phyloP scores from a whole-genome alignment of 2,113 vertebrate genomes.

The Fulica atra region DNA sequence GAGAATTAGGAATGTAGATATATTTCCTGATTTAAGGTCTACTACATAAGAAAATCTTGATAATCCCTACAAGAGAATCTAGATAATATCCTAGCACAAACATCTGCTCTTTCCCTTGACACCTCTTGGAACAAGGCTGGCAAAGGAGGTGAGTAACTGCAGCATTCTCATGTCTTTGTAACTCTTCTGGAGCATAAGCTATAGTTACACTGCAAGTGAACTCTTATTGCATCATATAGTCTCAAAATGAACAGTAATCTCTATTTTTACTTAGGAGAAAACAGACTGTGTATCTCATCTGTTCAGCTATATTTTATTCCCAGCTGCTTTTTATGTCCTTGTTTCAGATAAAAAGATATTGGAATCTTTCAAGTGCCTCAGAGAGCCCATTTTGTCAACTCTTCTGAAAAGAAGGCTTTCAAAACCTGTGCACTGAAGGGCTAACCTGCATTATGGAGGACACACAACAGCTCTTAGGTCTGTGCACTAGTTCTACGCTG shows the following conservation, averaged over 20 bases:
- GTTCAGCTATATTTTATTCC: constrained; percentile 60
- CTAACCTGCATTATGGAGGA: neutral
- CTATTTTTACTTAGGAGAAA: constrained; percentile 61
- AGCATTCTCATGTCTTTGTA: neutral
- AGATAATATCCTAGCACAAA: neutral
- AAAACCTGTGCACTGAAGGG: neutral
- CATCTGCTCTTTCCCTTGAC: neutral
- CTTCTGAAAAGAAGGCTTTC: neutral
- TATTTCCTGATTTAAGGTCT: neutral
- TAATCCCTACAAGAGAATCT: neutral
- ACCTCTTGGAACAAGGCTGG: neutral
- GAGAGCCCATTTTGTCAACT: constrained; percentile 15
- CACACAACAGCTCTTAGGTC: neutral
- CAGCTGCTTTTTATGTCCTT: constrained; percentile 58
- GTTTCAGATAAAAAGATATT: constrained; percentile 42
- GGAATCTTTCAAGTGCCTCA: constrained; percentile 18
- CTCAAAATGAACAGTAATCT: constrained; percentile 66
- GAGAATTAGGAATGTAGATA: neutral
- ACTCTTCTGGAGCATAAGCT: constrained; percentile 2
- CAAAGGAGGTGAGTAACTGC: neutral
- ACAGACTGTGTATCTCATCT: constrained; percentile 59
- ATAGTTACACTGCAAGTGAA: constrained; percentile 37
- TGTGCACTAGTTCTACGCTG: neutral
- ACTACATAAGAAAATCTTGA: neutral
- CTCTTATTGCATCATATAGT: constrained; percentile 21